Evolutionary conservation across 2,888 invertebrate genomes (phyloP), one percentile per base, ranked within the genome.

Genomic region (Rutpela maculata): DNA sequence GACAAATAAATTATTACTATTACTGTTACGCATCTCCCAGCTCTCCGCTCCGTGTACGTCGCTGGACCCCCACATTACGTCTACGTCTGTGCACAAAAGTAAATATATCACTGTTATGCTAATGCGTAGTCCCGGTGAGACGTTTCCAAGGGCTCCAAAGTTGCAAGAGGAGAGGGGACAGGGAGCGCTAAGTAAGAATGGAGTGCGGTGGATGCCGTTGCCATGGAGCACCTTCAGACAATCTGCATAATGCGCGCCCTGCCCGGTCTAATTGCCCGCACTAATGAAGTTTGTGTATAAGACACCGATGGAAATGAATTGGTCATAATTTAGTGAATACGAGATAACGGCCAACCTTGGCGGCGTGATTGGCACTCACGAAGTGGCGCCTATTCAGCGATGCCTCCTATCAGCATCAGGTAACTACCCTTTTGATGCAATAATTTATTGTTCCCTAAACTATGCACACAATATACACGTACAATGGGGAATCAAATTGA

Each of bases 201-300:
- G 72, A 80, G 77, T 78, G 74, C 75, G 71, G 73, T 59, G 69
- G 72, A 26, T 68, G 78, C 57, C 81, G 85, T 83, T 85, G 84
- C 85, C 82, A 82, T 83, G 84, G 81, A 83, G 81, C 81, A 83
- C 81, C 80, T 82, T 81, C 73, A 80, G 81, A 83, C 81, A 83
- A 86, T 85, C 83, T 85, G 85, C 85, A 85, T 85, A 86, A 85
- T 85, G 85, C 83, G 80, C 80, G 74, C 76, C 75, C 77, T 81
- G 81, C 79, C 74, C 57, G 65, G 69, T 81, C 84, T 86, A 86
- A 86, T 86, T 85, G 85, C 85, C 81, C 78, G 78, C 84, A 81
- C 84, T 86, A 87, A 87, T 86, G 86, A 87, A 85, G 85, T 86
- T 85, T 87, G 86, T 86, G 85, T 86, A 84, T 83, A 83, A 85